Conservation (phyloP, 2,113 vertebrate species). For the Lophochroa leadbeateri region DNA sequence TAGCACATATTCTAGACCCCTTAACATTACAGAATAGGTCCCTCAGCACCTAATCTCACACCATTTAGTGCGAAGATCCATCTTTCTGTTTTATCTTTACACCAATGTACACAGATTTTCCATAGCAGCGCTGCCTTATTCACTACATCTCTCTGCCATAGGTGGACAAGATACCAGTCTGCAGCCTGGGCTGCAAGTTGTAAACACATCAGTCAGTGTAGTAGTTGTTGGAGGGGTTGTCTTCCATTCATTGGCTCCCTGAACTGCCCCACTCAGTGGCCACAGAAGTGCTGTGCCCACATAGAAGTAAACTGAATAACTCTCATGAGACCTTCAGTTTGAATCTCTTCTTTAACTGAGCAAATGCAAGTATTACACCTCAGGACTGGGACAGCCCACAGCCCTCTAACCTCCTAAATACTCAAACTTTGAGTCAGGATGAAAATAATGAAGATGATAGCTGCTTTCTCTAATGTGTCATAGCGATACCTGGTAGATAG, state of each 20-base stretch:
- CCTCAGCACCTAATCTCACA: neutral
- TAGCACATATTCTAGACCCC: neutral
- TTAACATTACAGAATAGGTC: neutral
- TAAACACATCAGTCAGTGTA: neutral
- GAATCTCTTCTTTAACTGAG: neutral
- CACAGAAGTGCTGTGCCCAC: neutral
- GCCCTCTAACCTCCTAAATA: neutral
- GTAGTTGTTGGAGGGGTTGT: neutral
- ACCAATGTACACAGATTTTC: neutral
- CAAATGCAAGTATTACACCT: neutral
- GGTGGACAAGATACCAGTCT: neutral
- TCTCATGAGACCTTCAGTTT: neutral
- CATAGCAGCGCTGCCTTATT: neutral
- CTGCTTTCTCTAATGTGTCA: neutral
- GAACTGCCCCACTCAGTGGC: neutral
- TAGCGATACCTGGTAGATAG: neutral
- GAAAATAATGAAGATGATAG: neutral
- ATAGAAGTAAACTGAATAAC: neutral
- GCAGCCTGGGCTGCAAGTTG: neutral
- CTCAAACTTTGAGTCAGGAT: neutral
- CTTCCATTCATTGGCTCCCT: neutral
- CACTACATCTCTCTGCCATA: fast-evolving
- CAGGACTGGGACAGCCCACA: neutral
- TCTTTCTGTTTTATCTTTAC: neutral
- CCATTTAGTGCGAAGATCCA: neutral